phyloP scores from a whole-genome alignment of 2,113 vertebrate species.

The Phyllostomus hastatus region DNA sequence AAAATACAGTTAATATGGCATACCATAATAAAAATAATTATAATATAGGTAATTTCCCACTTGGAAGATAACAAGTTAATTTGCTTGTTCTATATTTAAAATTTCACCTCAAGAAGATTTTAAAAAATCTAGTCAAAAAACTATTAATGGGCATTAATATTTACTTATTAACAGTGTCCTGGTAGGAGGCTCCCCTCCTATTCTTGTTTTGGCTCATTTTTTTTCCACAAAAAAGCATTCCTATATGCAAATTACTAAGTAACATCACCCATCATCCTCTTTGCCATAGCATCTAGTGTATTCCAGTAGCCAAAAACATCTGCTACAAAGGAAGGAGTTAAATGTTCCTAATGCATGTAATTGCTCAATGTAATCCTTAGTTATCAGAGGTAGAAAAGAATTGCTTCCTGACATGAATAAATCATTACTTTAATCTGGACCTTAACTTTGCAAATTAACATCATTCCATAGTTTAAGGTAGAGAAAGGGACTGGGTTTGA shows the following conservation, averaged over 20 bases:
- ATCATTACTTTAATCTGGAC: constrained; percentile 1
- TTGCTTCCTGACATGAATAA: constrained; percentile 26
- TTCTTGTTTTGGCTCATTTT: constrained; percentile 3
- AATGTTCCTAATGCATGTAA: neutral
- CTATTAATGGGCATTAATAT: neutral
- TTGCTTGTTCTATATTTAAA: neutral
- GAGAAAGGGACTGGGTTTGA: neutral
- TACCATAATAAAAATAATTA: neutral
- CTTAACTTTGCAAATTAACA: constrained; percentile 38
- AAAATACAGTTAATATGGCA: neutral
- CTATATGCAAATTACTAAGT: neutral
- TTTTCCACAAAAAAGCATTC: neutral
- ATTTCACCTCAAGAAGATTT: neutral
- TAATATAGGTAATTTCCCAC: neutral
- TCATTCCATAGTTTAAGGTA: neutral
- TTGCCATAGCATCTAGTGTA: constrained; percentile 14
- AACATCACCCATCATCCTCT: neutral
- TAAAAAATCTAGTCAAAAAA: neutral
- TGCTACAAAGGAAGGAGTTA: constrained; percentile 20
- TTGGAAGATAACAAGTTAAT: neutral
- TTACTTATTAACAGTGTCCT: neutral
- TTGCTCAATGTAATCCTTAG: neutral
- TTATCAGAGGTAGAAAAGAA: constrained; percentile 16
- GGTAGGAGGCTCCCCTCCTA: neutral
- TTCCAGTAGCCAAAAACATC: constrained; percentile 42